These are phyloP conservation scores for Piaya cayana DNA, from an alignment of 2,113 vertebrate species.

Conservation along the genomic window DNA sequence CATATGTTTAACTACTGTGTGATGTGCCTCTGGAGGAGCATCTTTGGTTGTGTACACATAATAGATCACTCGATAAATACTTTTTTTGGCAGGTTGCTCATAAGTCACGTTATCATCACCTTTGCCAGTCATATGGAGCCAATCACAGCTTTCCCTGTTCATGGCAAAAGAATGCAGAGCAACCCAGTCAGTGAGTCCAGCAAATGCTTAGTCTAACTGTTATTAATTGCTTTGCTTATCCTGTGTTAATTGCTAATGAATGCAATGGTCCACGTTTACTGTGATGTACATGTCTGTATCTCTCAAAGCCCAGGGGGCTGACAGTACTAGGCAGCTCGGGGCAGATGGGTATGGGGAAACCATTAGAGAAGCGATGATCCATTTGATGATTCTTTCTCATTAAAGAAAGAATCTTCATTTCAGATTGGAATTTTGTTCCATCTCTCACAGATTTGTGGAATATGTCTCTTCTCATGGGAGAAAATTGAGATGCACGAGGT, in stretches of 20 bases:
- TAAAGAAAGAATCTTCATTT: background rate
- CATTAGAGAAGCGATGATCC: background rate
- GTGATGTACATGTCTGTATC: background rate
- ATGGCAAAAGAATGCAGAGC: constrained; percentile 25
- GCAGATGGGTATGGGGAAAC: background rate
- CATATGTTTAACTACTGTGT: constrained; percentile 11
- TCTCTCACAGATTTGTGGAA: background rate
- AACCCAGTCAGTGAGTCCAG: background rate
- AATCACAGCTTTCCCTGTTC: constrained; percentile 37
- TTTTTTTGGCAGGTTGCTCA: background rate
- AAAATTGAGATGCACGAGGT: background rate
- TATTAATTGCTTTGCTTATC: constrained; percentile 3
- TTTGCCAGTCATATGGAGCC: constrained; percentile 55
- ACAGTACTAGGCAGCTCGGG: background rate
- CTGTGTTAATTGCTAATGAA: background rate
- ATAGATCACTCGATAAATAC: constrained; percentile 19
- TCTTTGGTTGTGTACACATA: background rate
- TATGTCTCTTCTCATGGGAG: background rate
- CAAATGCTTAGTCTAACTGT: background rate
- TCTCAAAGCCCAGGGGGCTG: background rate
- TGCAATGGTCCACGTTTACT: background rate
- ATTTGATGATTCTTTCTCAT: background rate
- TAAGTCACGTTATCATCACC: constrained; percentile 68
- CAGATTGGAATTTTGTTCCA: background rate
- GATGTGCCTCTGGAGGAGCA: constrained; percentile 36